Conservation (phyloP, 2,113 vertebrate genomes). For the Paradoxurus hermaphroditus region DNA sequence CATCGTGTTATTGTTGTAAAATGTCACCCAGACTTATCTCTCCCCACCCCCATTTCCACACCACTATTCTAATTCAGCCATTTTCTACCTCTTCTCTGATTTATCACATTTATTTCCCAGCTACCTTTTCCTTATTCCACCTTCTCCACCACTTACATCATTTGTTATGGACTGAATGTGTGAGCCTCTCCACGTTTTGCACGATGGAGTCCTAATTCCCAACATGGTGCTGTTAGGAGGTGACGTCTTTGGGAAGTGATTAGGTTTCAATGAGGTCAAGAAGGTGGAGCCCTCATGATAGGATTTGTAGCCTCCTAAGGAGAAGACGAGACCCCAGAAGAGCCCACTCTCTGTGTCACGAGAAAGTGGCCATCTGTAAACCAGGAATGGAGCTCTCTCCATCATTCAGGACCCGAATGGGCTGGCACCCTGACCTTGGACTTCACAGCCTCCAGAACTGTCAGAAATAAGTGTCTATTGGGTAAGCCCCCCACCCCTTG, state of each 20-base stretch:
- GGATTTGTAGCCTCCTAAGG: neutral
- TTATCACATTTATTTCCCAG: neutral
- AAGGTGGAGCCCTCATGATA: neutral
- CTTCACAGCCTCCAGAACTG: neutral
- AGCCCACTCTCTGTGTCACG: neutral
- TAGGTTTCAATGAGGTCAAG: neutral
- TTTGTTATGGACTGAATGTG: neutral
- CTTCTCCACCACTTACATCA: neutral
- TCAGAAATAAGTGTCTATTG: neutral
- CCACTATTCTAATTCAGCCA: neutral
- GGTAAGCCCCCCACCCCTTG: neutral
- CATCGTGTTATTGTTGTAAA: neutral
- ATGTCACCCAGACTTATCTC: too few relatives aligned
- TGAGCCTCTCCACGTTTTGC: neutral
- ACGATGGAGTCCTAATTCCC: too few relatives aligned
- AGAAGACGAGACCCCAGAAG: neutral
- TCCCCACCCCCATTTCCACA: neutral
- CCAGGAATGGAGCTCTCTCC: neutral
- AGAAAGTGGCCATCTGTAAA: neutral
- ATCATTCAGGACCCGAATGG: neutral
- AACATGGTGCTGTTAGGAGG: neutral
- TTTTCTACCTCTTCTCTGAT: neutral
- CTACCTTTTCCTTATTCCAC: neutral
- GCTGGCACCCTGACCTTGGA: neutral
- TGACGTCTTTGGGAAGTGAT: too few relatives aligned